These are phyloP conservation scores for Darevskia mixta DNA, from an alignment of 2,797 vertebrate species.

Conservation along the genomic window DNA sequence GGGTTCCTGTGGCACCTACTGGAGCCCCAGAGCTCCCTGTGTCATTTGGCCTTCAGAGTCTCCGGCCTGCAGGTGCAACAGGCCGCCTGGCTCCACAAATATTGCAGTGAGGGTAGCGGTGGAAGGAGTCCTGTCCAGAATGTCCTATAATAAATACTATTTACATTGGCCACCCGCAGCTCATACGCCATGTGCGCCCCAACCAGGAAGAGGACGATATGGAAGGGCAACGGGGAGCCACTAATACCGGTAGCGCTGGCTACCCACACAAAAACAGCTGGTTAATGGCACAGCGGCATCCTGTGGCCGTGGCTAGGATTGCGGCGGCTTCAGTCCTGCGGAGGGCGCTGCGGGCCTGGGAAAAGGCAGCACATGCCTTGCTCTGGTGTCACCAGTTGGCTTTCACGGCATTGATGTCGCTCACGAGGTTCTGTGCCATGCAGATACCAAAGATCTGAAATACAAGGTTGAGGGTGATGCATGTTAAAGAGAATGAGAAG, in stretches of 20 bases:
- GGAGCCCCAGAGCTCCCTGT: constrained; percentile 3
- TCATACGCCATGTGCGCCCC: background rate
- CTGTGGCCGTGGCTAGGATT: background rate
- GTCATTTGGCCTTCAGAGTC: background rate
- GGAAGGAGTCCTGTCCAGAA: constrained; percentile 3
- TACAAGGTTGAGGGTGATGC: background rate
- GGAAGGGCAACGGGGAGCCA: background rate
- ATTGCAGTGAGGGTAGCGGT: background rate
- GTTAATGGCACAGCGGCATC: background rate
- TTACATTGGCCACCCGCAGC: constrained; percentile 8
- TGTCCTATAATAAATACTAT: constrained; percentile 35
- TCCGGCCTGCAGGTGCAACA: background rate
- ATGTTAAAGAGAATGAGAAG: background rate
- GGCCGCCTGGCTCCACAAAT: background rate
- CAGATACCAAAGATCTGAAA: constrained; percentile 92
- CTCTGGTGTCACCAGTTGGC: constrained; percentile 89
- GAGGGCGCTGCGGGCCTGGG: background rate
- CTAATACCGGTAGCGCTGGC: background rate
- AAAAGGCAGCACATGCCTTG: background rate
- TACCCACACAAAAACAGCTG: background rate
- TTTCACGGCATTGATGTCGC: constrained; percentile 91
- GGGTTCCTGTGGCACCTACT: background rate
- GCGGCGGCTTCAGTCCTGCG: constrained; percentile 41
- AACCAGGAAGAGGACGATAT: background rate
- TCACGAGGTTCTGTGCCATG: constrained; percentile 92